Percentiles rank a stretch among this genome's conserved stretches.
Evolutionary conservation across 2,888 invertebrate species (phyloP).

Genomic region (Eupeodes luniger): DNA sequence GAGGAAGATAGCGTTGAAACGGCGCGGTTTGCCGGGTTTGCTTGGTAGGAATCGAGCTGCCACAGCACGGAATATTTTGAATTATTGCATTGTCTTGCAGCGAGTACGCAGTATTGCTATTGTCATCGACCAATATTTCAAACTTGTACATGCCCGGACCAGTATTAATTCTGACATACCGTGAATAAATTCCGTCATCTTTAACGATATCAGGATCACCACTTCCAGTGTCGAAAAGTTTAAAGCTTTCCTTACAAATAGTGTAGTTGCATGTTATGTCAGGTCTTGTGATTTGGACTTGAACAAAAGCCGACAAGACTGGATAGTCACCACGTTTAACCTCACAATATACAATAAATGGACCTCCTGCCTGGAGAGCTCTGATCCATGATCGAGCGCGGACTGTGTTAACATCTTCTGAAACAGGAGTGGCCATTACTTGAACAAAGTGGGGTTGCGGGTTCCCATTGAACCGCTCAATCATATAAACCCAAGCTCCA

Average conservation of each 20-base stretch:
- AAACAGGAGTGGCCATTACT: constrained; percentile 86
- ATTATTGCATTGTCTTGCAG: constrained; percentile 54
- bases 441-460: constrained; percentile 87
- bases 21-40: constrained; percentile 84
- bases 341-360: constrained; percentile 85
- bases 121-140: constrained; percentile 85
- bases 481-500: constrained; percentile 87
- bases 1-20: constrained; percentile 85
- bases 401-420: constrained; percentile 70
- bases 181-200: constrained; percentile 88
- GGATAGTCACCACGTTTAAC: constrained; percentile 86
- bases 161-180: constrained; percentile 86
- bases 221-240: constrained; percentile 86
- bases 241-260: constrained; percentile 83
- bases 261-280: constrained; percentile 77
- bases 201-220: constrained; percentile 88
- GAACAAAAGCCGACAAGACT: constrained; percentile 86
- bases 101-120: constrained; percentile 85
- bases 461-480: constrained; percentile 86
- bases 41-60: constrained; percentile 84
- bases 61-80: constrained; percentile 84
- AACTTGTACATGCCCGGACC: constrained; percentile 85
- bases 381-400: constrained; percentile 85
- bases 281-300: constrained; percentile 84
- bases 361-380: constrained; percentile 81